These are phyloP conservation scores for Myotis pilosus DNA, from an alignment of 2,797 vertebrate genomes.

Conservation along the genomic window DNA sequence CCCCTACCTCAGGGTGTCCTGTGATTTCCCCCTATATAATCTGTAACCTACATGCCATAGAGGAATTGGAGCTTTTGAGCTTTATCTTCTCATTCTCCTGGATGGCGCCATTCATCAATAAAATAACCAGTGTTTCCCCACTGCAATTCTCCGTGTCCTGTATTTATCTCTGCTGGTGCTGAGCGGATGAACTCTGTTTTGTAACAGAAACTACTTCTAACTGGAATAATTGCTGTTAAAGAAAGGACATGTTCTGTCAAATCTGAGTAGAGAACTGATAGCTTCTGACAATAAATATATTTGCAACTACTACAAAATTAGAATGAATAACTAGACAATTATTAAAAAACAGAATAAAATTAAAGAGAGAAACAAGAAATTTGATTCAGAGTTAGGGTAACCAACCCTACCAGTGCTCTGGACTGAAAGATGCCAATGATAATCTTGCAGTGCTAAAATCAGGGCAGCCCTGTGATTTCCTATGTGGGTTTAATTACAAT, in stretches of 20 bases:
- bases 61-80: background rate
- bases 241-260: background rate
- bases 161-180: background rate
- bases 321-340: background rate
- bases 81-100: background rate
- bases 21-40: background rate
- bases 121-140: background rate
- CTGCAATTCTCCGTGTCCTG: background rate
- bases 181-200: background rate
- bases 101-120: background rate
- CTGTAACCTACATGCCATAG: background rate
- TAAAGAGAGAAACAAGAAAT: background rate
- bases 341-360: background rate
- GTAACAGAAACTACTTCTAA: background rate
- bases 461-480: background rate
- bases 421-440: background rate
- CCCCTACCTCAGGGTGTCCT: background rate
- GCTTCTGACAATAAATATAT: background rate
- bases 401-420: background rate
- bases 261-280: background rate
- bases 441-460: background rate
- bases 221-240: background rate
- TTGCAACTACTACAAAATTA: background rate
- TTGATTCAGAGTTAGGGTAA: background rate
- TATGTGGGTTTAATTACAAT: background rate